phyloP scores from a whole-genome alignment of 2,888 invertebrate species.

The Apamea epomidion region DNA sequence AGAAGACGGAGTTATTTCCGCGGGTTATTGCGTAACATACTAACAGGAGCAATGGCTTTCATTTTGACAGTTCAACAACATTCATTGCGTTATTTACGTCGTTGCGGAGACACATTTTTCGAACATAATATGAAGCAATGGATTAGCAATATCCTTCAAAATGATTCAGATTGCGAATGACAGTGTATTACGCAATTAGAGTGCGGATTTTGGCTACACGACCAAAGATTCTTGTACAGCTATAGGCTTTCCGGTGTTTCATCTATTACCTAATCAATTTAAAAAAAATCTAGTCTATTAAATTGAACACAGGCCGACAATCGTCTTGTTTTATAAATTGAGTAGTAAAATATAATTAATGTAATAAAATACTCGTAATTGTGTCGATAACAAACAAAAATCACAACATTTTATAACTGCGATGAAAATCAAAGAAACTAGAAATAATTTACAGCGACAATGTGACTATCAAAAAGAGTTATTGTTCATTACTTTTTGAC shows the following conservation, averaged over 20 bases:
- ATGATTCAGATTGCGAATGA: too few species aligned
- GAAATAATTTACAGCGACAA: slow-evolving; percentile 8
- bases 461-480: slow-evolving; percentile 28
- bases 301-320: background rate
- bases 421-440: slow-evolving; percentile 16
- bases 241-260: background rate
- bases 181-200: too few species aligned
- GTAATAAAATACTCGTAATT: background rate
- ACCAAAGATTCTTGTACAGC: background rate
- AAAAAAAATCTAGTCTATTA: too few species aligned
- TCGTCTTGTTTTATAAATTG: background rate
- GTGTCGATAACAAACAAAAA: background rate
- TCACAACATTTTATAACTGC: background rate
- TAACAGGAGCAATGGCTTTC: too few species aligned
- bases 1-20: background rate
- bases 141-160: too few species aligned
- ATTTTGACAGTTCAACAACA: too few species aligned
- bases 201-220: background rate
- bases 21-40: too few species aligned
- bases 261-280: background rate
- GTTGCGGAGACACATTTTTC: too few species aligned
- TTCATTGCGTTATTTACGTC: too few species aligned
- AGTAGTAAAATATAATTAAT: background rate
- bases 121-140: too few species aligned
- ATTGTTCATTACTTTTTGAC: slow-evolving; percentile 28